Evolutionary conservation across 2,888 invertebrate species (phyloP).

Genomic region (Dolomedes plantarius): DNA sequence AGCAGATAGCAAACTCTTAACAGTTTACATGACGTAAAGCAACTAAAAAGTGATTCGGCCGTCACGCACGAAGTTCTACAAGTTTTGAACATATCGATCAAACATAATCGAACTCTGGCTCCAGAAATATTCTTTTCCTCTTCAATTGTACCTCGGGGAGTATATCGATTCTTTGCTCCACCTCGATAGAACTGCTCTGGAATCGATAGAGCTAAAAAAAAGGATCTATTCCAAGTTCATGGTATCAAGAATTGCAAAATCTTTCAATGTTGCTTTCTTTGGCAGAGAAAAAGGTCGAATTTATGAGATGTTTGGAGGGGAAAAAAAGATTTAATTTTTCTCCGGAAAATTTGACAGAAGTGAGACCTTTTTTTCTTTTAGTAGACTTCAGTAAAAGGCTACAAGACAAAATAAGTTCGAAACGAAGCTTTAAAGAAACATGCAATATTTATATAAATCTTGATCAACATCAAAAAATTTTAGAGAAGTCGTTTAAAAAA

Average conservation of each 20-base stretch:
- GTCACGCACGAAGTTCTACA: constrained; percentile 2
- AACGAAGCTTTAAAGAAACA: no score
- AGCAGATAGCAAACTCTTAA: no score
- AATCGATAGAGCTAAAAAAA: not conserved
- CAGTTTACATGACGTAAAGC: not conserved
- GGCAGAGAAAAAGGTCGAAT: not conserved
- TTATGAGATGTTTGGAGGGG: no score
- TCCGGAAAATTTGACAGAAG: no score
- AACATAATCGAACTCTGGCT: constrained; percentile 14
- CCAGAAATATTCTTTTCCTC: constrained; percentile 12
- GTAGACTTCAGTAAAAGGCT: no score
- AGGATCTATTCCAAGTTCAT: not conserved
- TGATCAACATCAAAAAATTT: no score
- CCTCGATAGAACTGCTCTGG: not conserved
- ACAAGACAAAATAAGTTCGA: no score
- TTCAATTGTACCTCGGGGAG: constrained; percentile 3
- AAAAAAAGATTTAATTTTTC: no score
- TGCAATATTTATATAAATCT: no score
- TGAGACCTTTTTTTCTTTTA: no score
- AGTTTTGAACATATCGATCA: constrained; percentile 1
- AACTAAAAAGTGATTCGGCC: not conserved
- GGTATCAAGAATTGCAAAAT: not conserved
- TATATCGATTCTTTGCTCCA: not conserved
- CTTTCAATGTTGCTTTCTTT: not conserved
- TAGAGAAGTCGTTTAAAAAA: no score